Percentiles rank a stretch among this genome's conserved stretches.
These are phyloP conservation scores for Orchestes rusci DNA, from an alignment of 2,888 invertebrate species.

Conservation along the genomic window DNA sequence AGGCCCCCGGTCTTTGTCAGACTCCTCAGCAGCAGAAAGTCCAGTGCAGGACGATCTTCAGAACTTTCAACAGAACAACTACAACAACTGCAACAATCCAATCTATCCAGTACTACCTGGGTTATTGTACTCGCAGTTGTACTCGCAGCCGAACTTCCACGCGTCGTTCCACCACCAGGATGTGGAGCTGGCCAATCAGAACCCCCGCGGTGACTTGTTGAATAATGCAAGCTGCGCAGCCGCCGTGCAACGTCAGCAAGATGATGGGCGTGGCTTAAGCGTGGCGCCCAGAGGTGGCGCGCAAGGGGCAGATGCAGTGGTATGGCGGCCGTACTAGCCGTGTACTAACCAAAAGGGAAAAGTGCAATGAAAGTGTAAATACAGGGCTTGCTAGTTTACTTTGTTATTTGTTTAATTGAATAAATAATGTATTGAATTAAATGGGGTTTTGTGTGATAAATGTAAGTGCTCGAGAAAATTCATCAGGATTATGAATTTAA, in stretches of 20 bases:
- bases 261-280: slow-evolving; percentile 43
- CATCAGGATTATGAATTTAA: too few species aligned
- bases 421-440: too few species aligned
- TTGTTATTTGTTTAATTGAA: too few species aligned
- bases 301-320: slow-evolving; percentile 57
- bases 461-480: too few species aligned
- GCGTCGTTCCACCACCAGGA: slow-evolving; percentile 67
- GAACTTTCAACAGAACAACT: slow-evolving; percentile 38
- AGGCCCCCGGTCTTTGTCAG: slow-evolving; percentile 71
- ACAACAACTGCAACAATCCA: slow-evolving; percentile 64
- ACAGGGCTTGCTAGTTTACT: too few species aligned
- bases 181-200: slow-evolving; percentile 56
- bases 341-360: too few species aligned
- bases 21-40: slow-evolving; percentile 76
- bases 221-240: slow-evolving; percentile 55
- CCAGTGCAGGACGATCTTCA: slow-evolving; percentile 71
- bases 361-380: too few species aligned
- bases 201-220: slow-evolving; percentile 38
- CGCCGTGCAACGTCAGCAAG: slow-evolving; percentile 53
- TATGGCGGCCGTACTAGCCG: slow-evolving; percentile 76
- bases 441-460: too few species aligned
- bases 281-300: slow-evolving; percentile 52
- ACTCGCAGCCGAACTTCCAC: slow-evolving; percentile 68
- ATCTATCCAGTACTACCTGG: slow-evolving; percentile 75
- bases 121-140: slow-evolving; percentile 74